These are phyloP conservation scores for Lanistes nyassanus DNA, from an alignment of 1,140 invertebrate genomes.

Conservation along the genomic window DNA sequence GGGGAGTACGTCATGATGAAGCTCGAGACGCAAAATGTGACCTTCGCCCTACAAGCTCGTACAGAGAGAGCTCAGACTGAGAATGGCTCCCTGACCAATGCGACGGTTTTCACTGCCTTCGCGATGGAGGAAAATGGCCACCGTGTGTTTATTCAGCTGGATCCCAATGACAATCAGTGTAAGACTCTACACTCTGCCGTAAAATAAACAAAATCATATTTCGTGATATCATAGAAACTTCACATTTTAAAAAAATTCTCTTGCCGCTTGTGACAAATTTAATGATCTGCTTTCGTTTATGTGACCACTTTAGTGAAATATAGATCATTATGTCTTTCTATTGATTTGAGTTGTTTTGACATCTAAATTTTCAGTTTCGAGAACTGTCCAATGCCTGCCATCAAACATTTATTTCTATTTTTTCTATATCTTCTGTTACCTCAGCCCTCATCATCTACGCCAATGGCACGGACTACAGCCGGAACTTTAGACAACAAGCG, in stretches of 20 bases:
- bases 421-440: neutral
- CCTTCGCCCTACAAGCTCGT: constrained; percentile 34
- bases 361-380: too few relatives aligned
- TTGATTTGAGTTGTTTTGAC: too few relatives aligned
- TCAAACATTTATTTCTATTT: too few relatives aligned
- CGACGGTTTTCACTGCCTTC: constrained; percentile 41
- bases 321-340: too few relatives aligned
- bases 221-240: too few relatives aligned
- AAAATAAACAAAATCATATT: too few relatives aligned
- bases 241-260: too few relatives aligned
- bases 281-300: too few relatives aligned
- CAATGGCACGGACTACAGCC: neutral
- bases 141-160: constrained; percentile 22
- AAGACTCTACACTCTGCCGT: neutral
- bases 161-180: constrained; percentile 21
- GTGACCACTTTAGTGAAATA: too few relatives aligned
- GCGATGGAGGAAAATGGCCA: constrained; percentile 27
- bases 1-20: neutral
- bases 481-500: neutral
- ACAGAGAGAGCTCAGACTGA: constrained; percentile 20
- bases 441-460: constrained; percentile 11
- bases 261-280: too few relatives aligned
- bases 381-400: neutral
- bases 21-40: neutral
- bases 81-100: constrained; percentile 22